These are phyloP conservation scores for Corvus hawaiiensis DNA, from an alignment of 2,113 vertebrate species.

Conservation along the genomic window DNA sequence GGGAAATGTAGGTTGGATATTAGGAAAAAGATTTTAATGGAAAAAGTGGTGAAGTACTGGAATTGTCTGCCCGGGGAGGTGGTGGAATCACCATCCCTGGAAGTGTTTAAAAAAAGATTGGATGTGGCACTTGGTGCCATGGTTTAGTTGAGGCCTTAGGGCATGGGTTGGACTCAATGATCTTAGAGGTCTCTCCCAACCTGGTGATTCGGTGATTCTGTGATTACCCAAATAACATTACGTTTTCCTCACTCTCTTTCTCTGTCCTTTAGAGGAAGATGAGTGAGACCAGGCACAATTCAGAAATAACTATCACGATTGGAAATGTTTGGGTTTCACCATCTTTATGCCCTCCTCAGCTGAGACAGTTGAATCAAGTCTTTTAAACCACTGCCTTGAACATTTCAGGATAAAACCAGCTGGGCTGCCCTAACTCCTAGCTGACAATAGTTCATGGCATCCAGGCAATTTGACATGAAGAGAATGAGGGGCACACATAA, in stretches of 20 bases:
- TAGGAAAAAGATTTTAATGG: too few relatives aligned
- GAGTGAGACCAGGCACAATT: neutral
- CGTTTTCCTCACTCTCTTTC: neutral
- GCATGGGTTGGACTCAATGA: too few relatives aligned
- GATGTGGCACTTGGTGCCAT: too few relatives aligned
- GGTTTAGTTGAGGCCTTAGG: too few relatives aligned
- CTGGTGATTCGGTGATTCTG: too few relatives aligned
- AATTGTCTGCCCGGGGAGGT: too few relatives aligned
- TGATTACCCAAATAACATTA: neutral
- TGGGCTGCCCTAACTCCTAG: neutral
- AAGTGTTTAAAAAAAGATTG: too few relatives aligned
- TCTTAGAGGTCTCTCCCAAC: too few relatives aligned
- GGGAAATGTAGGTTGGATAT: too few relatives aligned
- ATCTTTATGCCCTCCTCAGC: neutral
- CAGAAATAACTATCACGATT: neutral
- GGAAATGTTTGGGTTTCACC: neutral
- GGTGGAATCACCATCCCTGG: too few relatives aligned
- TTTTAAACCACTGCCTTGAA: neutral
- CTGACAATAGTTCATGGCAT: neutral
- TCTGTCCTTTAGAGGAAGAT: neutral
- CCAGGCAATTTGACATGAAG: neutral
- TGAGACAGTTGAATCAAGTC: neutral
- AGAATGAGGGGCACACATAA: neutral
- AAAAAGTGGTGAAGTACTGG: too few relatives aligned
- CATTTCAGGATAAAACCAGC: neutral